Evolutionary conservation across 2,888 invertebrate genomes (phyloP), one percentile per base, ranked within the genome.

Genomic region (Caenorhabditis wallacei): DNA sequence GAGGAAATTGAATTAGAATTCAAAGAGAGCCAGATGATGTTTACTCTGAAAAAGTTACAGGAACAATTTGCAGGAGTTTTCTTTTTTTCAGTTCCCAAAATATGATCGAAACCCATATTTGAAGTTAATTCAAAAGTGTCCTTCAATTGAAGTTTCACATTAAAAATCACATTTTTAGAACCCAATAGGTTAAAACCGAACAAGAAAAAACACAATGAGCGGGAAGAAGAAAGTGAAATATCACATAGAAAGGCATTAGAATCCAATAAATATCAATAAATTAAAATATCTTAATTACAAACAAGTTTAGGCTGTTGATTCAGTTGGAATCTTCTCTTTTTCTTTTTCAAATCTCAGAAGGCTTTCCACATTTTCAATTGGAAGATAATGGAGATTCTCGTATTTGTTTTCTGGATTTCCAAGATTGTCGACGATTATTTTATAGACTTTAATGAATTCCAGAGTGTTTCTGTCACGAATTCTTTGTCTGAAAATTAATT

Each of bases 381-480:
- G 70, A 20, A 80, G 35, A 26, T 68, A 80, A 35, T 80, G 70
- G 10, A 80, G 53, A 54, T 72, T 80, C 22, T 72, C 72, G 26
- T 68, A 80, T 0, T 35, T 53, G 30, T 80, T 79, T 13, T 43
- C 57, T 0, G 72, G 40, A 22, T 80, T 72, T 54, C 57, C 68
- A 3, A 76, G 54, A 30, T 56, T 68, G 13, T 80, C 72, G 3
- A 68, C 68, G 16, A 80, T 72, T 22, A 72, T 26, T 51, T 53
- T 72, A 57, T 80, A 80, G 2, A 72, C 80, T 72, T 72, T 72
- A 16, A 80, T 51, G 61, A 80, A 80, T 37, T 80, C 72, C 16
- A 59, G 8, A 1, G 61, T 66, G 26, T 68, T 80, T n/a, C 68
- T n/a, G n/a, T 80, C 80, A 43, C 80, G 72, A n/a, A 80, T 72